phyloP scores from a whole-genome alignment of 1,140 invertebrate genomes.

The Lutraria rhynchaena region DNA sequence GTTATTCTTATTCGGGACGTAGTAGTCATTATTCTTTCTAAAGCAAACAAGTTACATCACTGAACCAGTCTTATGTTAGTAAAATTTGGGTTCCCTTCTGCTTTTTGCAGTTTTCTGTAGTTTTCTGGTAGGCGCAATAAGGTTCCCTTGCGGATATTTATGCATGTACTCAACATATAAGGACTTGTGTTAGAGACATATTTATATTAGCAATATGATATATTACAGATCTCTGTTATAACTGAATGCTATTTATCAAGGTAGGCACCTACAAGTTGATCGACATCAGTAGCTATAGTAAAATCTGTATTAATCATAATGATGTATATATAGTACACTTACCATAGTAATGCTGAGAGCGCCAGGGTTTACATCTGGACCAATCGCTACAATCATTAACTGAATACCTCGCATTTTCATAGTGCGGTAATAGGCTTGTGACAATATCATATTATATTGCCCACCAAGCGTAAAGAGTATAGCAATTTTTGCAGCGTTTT shows the following conservation, averaged over 20 bases:
- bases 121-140: too few relatives aligned
- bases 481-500: neutral
- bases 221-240: neutral
- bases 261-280: neutral
- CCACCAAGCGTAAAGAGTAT: constrained; percentile 22
- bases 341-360: constrained; percentile 26
- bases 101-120: too few relatives aligned
- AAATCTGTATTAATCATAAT: neutral
- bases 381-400: constrained; percentile 7
- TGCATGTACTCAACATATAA: too few relatives aligned
- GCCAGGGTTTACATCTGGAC: neutral
- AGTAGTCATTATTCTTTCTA: too few relatives aligned
- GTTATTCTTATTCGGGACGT: too few relatives aligned
- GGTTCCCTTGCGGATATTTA: too few relatives aligned
- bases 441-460: neutral
- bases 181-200: neutral
- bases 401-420: constrained; percentile 6
- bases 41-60: too few relatives aligned
- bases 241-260: neutral
- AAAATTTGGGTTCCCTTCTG: too few relatives aligned
- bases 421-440: constrained; percentile 17
- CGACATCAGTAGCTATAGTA: neutral
- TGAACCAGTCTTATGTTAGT: too few relatives aligned
- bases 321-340: neutral
- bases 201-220: neutral